Evolutionary conservation across 2,888 invertebrate genomes (phyloP).

Genomic region (Aricia artaxerxes): DNA sequence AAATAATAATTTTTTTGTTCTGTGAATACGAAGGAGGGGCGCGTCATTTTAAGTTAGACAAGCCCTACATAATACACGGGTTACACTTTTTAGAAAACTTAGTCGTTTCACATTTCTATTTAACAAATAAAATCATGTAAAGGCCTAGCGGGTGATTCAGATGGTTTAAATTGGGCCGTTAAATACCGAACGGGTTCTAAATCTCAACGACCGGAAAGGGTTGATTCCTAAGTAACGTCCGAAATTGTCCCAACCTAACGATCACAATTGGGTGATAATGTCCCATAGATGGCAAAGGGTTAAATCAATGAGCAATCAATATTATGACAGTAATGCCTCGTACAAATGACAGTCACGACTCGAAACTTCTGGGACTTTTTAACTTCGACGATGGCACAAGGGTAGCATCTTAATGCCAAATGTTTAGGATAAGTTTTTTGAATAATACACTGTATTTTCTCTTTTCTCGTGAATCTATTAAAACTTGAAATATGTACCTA

Average conservation of each 20-base stretch:
- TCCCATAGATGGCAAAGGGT: neutral
- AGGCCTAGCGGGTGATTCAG: neutral
- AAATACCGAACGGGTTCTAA: neutral
- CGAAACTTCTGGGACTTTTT: conserved; percentile 13
- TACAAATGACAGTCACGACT: conserved; percentile 14
- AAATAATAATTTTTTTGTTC: too few relatives aligned
- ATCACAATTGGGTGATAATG: conserved; percentile 1
- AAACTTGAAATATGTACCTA: too few relatives aligned
- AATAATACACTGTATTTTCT: neutral
- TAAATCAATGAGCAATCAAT: conserved; percentile 5
- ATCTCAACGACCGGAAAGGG: conserved; percentile 1
- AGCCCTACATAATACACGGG: too few relatives aligned
- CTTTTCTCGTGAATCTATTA: neutral
- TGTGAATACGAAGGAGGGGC: too few relatives aligned
- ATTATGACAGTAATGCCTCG: neutral
- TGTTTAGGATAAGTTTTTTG: neutral
- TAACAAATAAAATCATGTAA: neutral
- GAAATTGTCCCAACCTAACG: neutral
- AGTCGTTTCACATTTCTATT: too few relatives aligned
- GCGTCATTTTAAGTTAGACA: too few relatives aligned
- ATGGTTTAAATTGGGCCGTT: neutral
- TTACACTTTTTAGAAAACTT: too few relatives aligned
- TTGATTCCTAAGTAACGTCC: neutral
- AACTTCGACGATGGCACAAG: neutral
- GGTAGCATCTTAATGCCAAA: neutral